Evolutionary conservation across 2,888 invertebrate species (phyloP).

Genomic region (Rhamphomyia laevipes): DNA sequence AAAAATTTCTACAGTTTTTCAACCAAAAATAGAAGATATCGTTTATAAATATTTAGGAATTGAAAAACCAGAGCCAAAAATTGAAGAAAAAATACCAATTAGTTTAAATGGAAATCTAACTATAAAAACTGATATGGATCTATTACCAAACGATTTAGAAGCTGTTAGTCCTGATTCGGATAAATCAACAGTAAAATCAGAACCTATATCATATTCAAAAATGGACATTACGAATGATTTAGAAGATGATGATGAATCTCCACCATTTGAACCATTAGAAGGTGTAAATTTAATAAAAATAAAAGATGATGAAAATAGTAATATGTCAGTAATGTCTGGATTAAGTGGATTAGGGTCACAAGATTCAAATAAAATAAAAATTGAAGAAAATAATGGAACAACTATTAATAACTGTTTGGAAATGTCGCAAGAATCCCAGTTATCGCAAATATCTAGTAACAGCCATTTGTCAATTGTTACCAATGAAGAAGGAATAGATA

Average conservation of each 20-base stretch:
- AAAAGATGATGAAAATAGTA: conserved; percentile 36
- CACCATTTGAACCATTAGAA: conserved; percentile 52
- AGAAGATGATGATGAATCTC: conserved; percentile 49
- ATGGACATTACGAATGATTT: conserved; percentile 25
- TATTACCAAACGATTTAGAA: conserved; percentile 65
- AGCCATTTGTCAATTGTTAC: conserved; percentile 44
- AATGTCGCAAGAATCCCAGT: conserved; percentile 45
- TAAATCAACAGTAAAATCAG: conserved; percentile 41
- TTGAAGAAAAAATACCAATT: conserved; percentile 4
- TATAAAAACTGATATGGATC: conserved; percentile 35
- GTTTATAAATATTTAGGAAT: conserved; percentile 79
- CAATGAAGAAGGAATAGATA: conserved; percentile 37
- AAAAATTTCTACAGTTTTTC: conserved; percentile 76
- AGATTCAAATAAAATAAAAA: conserved; percentile 7
- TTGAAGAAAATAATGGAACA: conserved; percentile 28
- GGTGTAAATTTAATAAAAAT: conserved; percentile 17
- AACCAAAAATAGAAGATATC: conserved; percentile 82
- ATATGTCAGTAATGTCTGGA: conserved; percentile 47
- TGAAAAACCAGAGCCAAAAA: conserved; percentile 49
- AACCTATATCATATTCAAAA: conserved; percentile 26
- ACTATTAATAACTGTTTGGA: conserved; percentile 31
- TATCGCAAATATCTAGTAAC: conserved; percentile 51
- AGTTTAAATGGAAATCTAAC: conserved; percentile 25
- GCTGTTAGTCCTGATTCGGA: conserved; percentile 73
- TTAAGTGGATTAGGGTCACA: conserved; percentile 37